A percentile compares a stretch with the other conserved stretches of the same genome.
phyloP scores from a whole-genome alignment of 2,888 invertebrate genomes.

The Exephanes ischioxanthus region DNA sequence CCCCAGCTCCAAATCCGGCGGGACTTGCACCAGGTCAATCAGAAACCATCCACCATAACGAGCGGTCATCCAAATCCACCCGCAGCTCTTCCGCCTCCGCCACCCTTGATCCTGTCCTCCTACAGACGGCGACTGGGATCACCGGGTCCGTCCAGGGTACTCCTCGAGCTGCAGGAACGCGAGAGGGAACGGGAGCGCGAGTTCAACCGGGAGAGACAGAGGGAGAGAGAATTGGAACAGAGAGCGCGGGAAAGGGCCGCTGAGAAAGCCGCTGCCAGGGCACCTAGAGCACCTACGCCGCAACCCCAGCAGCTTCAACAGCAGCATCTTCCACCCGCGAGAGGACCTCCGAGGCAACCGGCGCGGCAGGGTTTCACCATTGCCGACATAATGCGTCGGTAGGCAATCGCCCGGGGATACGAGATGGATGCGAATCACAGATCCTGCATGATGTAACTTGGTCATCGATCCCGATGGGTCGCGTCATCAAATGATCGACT shows the following conservation, averaged over 20 bases:
- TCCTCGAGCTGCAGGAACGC: conserved; percentile 82
- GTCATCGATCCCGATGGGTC: conserved; percentile 3
- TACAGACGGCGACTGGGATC: conserved; percentile 82
- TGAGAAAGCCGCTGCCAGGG: conserved; percentile 84
- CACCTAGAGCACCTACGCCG: conserved; percentile 80
- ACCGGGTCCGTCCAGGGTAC: conserved; percentile 82
- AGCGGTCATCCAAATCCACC: conserved; percentile 80
- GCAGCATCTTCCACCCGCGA: conserved; percentile 84
- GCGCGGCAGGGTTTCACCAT: conserved; percentile 94
- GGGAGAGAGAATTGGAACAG: conserved; percentile 71
- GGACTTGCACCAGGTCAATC: conserved; percentile 87
- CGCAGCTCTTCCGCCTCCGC: conserved; percentile 80
- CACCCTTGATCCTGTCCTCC: conserved; percentile 81
- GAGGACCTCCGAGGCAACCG: conserved; percentile 88
- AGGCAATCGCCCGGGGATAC: conserved; percentile 77
- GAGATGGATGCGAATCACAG: background rate
- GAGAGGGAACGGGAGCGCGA: conserved; percentile 79
- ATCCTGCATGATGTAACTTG: background rate
- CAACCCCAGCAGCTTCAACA: conserved; percentile 81
- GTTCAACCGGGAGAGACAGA: conserved; percentile 73
- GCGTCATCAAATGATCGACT: conserved; percentile 34
- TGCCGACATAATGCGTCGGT: conserved; percentile 96
- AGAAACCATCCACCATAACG: conserved; percentile 82
- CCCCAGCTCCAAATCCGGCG: conserved; percentile 90
- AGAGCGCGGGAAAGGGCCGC: conserved; percentile 73